Evolutionary conservation across 1,140 invertebrate genomes (phyloP).

Genomic region (Zelostemma sp.): DNA sequence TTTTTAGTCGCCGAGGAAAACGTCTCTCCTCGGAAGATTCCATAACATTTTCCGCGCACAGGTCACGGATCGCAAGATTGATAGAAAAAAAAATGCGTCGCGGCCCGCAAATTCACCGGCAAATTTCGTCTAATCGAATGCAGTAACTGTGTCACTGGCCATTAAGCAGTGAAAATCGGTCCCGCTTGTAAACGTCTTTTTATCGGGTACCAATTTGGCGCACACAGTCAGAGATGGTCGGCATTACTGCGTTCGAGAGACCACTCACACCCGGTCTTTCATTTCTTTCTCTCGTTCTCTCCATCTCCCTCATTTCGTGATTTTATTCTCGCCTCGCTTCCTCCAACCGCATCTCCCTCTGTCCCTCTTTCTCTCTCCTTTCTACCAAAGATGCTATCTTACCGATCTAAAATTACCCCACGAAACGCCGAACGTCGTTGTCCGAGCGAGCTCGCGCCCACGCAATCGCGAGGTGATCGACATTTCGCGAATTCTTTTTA

Average conservation of each 20-base stretch:
- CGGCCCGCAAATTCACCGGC: not conserved
- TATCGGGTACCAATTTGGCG: conserved; percentile 27
- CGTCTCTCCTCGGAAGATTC: not conserved
- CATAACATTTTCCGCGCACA: not conserved
- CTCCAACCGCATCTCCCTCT: conserved; percentile 17
- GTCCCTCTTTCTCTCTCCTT: conserved; percentile 34
- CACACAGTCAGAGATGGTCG: conserved; percentile 54
- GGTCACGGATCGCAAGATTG: too few relatives aligned
- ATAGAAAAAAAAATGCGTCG: not conserved
- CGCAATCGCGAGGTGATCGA: conserved; percentile 35
- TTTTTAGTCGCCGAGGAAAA: not conserved
- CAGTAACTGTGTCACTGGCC: not conserved
- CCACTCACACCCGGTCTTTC: conserved; percentile 23
- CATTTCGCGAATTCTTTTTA: conserved; percentile 33
- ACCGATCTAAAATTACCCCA: conserved; percentile 64
- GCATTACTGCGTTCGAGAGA: conserved; percentile 59
- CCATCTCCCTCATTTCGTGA: conserved; percentile 16
- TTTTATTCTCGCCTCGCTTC: conserved; percentile 18
- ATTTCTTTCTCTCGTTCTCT: conserved; percentile 28
- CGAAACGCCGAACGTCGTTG: conserved; percentile 39
- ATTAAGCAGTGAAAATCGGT: not conserved
- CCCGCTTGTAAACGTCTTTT: conserved; percentile 4
- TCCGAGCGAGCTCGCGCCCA: conserved; percentile 13
- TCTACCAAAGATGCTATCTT: conserved; percentile 60
- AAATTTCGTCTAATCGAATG: not conserved